Evolutionary conservation across 37 sponge, comb jelly and placozoan genomes (phyloP).

Genomic region (Hormiphora californensis): DNA sequence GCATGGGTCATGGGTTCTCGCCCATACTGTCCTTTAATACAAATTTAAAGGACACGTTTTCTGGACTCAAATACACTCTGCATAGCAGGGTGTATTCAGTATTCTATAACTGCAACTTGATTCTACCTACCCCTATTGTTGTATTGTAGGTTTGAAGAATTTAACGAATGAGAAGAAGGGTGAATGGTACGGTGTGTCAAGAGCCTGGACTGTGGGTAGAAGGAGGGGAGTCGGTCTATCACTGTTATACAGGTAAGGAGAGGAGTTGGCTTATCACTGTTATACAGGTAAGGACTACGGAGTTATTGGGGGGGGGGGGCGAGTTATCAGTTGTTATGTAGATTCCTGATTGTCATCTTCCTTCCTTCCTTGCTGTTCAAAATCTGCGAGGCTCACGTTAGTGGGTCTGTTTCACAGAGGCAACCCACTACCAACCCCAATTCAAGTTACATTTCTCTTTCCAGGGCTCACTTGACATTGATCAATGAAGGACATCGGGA

Average conservation of each 20-base stretch:
- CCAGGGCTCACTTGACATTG: slow-evolving; percentile 16
- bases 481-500: slow-evolving; percentile 38
- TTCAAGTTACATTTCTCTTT: too few species aligned
- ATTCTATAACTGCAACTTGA: too few species aligned
- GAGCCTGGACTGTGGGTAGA: slow-evolving; percentile 57
- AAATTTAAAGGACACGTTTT: not conserved
- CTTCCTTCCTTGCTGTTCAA: too few species aligned
- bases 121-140: too few species aligned
- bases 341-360: too few species aligned
- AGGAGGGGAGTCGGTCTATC: slow-evolving; percentile 69
- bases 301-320: slow-evolving; percentile 57
- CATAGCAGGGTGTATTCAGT: too few species aligned
- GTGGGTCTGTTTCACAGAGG: too few species aligned
- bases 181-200: slow-evolving; percentile 61
- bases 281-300: slow-evolving; percentile 66
- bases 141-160: slow-evolving; percentile 62
- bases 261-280: slow-evolving; percentile 70
- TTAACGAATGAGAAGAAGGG: slow-evolving; percentile 74
- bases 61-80: not conserved
- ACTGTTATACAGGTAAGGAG: slow-evolving; percentile 73
- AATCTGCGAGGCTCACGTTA: too few species aligned
- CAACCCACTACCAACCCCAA: too few species aligned
- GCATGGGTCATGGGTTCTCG: too few species aligned
- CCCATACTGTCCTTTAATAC: not conserved
- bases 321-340: too few species aligned